Percentiles rank a stretch among this genome's conserved stretches.
These are phyloP conservation scores for Drosophila miranda DNA, from an alignment of 1,140 invertebrate species.

Conservation along the genomic window DNA sequence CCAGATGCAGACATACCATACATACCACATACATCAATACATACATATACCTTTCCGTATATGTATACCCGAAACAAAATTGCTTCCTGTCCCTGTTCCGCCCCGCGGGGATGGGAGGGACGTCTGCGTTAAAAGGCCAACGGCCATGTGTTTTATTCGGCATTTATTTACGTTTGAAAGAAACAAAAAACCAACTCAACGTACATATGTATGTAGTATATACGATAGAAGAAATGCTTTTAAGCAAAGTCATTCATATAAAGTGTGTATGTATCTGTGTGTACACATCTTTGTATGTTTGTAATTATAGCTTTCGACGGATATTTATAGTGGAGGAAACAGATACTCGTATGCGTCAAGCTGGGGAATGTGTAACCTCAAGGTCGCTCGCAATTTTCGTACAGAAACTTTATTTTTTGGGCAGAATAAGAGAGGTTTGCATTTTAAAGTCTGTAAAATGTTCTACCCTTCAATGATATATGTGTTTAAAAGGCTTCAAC, in stretches of 20 bases:
- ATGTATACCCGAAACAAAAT: slow-evolving; percentile 19
- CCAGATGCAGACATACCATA: slow-evolving; percentile 23
- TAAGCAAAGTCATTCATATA: slow-evolving; percentile 42
- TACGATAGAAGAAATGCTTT: slow-evolving; percentile 45
- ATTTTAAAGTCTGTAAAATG: too few relatives aligned
- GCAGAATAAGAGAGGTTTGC: too few relatives aligned
- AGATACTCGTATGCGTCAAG: slow-evolving; percentile 24
- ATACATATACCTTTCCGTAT: slow-evolving; percentile 8
- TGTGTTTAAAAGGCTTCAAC: too few relatives aligned
- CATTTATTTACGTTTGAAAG: slow-evolving; percentile 52
- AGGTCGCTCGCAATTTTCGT: slow-evolving; percentile 24
- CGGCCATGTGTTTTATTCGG: slow-evolving; percentile 60
- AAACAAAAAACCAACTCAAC: slow-evolving; percentile 12
- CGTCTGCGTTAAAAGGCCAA: slow-evolving; percentile 57
- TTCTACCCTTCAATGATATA: too few relatives aligned
- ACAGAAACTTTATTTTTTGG: slow-evolving; percentile 7
- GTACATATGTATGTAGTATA: slow-evolving; percentile 3
- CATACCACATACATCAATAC: slow-evolving; percentile 7
- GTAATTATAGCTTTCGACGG: slow-evolving; percentile 38
- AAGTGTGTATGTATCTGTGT: slow-evolving; percentile 5
- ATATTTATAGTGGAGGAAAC: slow-evolving; percentile 34
- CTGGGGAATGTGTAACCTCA: background rate
- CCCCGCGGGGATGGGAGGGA: slow-evolving; percentile 5
- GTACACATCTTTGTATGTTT: slow-evolving; percentile 16
- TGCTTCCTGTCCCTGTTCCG: slow-evolving; percentile 33